phyloP scores from a whole-genome alignment of 2,797 vertebrate genomes.

The Hydrocynus forskahlii region DNA sequence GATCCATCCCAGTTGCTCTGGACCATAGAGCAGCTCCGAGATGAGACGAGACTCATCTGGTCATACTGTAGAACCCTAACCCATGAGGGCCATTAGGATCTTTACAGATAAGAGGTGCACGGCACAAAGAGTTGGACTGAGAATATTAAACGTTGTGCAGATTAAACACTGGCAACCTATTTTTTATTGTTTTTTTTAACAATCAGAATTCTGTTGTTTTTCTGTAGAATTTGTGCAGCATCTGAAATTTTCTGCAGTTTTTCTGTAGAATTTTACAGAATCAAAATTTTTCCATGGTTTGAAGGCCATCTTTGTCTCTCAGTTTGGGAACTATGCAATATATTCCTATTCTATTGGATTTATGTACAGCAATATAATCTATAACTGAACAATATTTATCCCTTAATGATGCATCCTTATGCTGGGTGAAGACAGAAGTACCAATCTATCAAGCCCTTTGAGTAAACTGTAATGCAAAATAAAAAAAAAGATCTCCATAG shows the following conservation, averaged over 20 bases:
- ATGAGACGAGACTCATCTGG: constrained; percentile 48
- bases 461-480: too few relatives aligned
- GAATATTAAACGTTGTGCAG: not conserved
- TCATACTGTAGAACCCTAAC: constrained; percentile 40
- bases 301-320: not conserved
- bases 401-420: too few relatives aligned
- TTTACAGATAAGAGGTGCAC: constrained; percentile 30
- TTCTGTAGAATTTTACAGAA: too few relatives aligned
- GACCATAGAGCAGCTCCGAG: constrained; percentile 23
- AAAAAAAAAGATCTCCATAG: too few relatives aligned
- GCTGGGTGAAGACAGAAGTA: too few relatives aligned
- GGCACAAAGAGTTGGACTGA: constrained; percentile 3
- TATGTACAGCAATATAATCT: not conserved
- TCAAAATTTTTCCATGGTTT: not conserved
- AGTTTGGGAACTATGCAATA: not conserved
- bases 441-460: too few relatives aligned
- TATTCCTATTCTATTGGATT: not conserved
- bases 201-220: not conserved
- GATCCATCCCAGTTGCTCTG: constrained; percentile 41
- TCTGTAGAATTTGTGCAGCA: too few relatives aligned
- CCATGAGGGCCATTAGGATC: constrained; percentile 56
- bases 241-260: too few relatives aligned
- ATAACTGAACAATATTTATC: too few relatives aligned
- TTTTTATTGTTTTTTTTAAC: not conserved
- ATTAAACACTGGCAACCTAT: not conserved